These are phyloP conservation scores for Carterocephalus palaemon DNA, from an alignment of 2,888 invertebrate genomes.

Conservation along the genomic window DNA sequence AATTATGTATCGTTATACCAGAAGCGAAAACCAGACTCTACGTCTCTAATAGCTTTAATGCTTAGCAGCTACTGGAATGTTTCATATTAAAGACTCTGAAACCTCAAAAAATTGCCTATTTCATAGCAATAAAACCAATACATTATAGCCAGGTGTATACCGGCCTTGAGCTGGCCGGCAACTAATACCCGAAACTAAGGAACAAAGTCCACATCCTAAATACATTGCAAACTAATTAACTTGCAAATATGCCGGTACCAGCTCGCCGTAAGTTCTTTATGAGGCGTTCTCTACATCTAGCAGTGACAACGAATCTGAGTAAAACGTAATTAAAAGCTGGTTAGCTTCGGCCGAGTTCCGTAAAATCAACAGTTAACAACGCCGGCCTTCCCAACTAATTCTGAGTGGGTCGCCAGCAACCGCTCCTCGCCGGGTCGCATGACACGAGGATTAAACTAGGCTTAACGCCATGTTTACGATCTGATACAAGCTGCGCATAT, in stretches of 20 bases:
- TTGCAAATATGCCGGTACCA: neutral
- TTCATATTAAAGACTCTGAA: too few relatives aligned
- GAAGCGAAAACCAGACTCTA: too few relatives aligned
- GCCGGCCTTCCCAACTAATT: slow-evolving; percentile 1
- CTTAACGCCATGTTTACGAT: slow-evolving; percentile 45
- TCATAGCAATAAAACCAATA: too few relatives aligned
- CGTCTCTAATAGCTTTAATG: too few relatives aligned
- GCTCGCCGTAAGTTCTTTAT: neutral
- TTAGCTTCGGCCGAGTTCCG: slow-evolving; percentile 5
- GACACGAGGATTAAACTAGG: slow-evolving; percentile 45
- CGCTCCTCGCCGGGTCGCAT: slow-evolving; percentile 6
- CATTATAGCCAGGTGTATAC: too few relatives aligned
- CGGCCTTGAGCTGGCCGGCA: too few relatives aligned
- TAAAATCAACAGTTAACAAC: slow-evolving; percentile 19
- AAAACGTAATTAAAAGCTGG: slow-evolving; percentile 15
- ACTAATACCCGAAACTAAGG: too few relatives aligned
- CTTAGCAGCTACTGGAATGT: too few relatives aligned
- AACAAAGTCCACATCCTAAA: too few relatives aligned
- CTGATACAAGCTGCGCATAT: slow-evolving; percentile 12
- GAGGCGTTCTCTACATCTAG: neutral
- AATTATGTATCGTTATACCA: too few relatives aligned
- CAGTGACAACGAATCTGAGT: neutral
- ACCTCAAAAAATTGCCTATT: too few relatives aligned
- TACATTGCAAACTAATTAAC: slow-evolving; percentile 2
- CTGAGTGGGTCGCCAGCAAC: slow-evolving; percentile 4